Base-by-base conservation (phyloP, 2,797 vertebrate genomes). In the Catostomus latipinnis region DNA sequence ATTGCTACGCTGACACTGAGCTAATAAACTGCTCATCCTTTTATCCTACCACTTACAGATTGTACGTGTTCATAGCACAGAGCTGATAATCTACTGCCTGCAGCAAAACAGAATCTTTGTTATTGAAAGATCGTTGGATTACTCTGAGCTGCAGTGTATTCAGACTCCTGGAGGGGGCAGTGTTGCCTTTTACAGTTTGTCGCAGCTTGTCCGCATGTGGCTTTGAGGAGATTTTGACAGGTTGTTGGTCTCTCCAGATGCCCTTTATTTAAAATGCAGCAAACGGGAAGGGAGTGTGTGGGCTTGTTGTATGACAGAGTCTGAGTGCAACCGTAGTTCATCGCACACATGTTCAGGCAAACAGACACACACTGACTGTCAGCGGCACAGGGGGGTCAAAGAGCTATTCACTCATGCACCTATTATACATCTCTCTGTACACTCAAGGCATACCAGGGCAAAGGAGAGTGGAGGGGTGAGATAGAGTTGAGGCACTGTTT, bases 251-350 rank as follows among this genome's bases (percentile, higher is more conserved):
- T 69, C 34, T 34, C 34, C 49, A 78, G 57, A 78, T 81, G 82
- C 54, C 67, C 77, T 81, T 66, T 78, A 43, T 78, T 82, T 78
- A 71, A 84, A 84, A 84, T 86, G 53, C 81, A 86, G 78, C 66
- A 73, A 50, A 22, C 53, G 62, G 67, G 77, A 57, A 65, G 49
- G 45, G 49, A 78, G 45, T 68, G 74, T 22, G 56, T 80, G 76
- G 54, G 67, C 56, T 72, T 77, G 77, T 78, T 68, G 69, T 74
- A 82, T 74, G 70, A 74, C 52, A 74, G 57, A 78, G 58, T 57
- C 56, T 60, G 68, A 76, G 67, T 65, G 61, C 70, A 69, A 34
- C 46, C 53, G 18, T 46, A 66, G 78, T 77, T 65, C 70, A 80
- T 50, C 45, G 22, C 61, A 77, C 48, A 74, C 34, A 34, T 34